Percentiles rank a stretch among this genome's conserved stretches.
Evolutionary conservation across 2,888 invertebrate genomes (phyloP).

Genomic region (Pseudoips prasinana): DNA sequence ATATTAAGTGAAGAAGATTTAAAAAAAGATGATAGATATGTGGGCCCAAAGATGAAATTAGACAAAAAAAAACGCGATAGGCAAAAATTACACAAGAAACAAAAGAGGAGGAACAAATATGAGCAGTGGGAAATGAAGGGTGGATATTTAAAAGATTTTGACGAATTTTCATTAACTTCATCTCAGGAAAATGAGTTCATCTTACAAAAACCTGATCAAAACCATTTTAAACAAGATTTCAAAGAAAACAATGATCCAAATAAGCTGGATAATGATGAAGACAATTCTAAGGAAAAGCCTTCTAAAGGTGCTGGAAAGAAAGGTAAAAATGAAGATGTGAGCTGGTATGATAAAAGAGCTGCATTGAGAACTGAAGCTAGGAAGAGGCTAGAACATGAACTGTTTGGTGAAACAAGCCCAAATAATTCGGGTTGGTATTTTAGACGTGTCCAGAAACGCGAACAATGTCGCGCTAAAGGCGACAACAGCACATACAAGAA

Average conservation of each 20-base stretch:
- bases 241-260: no score
- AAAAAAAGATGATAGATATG: conserved; percentile 67
- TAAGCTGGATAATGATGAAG: conserved; percentile 29
- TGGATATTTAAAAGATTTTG: conserved; percentile 66
- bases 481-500: conserved; percentile 63
- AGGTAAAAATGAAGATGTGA: conserved; percentile 36
- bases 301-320: conserved; percentile 22
- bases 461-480: conserved; percentile 65
- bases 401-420: conserved; percentile 54
- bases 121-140: conserved; percentile 75
- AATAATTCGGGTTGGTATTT: conserved; percentile 75
- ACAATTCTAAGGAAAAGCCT: conserved; percentile 23
- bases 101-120: conserved; percentile 68
- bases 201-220: conserved; percentile 40
- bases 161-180: conserved; percentile 52
- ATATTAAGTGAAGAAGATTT: conserved; percentile 60
- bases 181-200: conserved; percentile 47
- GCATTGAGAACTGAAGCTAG: conserved; percentile 59
- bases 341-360: conserved; percentile 68
- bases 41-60: conserved; percentile 50
- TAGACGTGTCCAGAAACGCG: conserved; percentile 69
- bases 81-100: conserved; percentile 63
- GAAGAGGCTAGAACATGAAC: conserved; percentile 57
- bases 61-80: conserved; percentile 63
- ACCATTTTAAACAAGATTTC: conserved; percentile 35